Evolutionary conservation across 2,113 vertebrate genomes (phyloP).

Genomic region (Nothocercus julius): DNA sequence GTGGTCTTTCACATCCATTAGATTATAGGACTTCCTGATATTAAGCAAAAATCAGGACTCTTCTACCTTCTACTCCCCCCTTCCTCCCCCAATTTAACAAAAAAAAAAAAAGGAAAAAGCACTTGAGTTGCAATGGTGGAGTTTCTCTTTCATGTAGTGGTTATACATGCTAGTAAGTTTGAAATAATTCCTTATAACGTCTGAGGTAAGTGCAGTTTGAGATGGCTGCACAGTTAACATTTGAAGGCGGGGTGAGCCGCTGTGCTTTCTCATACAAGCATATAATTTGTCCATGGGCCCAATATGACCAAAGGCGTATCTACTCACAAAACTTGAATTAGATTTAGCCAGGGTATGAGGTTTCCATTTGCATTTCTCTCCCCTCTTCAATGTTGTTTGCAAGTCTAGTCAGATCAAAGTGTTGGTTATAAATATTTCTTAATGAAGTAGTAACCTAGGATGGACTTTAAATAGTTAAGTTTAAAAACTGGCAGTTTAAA

Average conservation of each 20-base stretch:
- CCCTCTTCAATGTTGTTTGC: rapidly evolving
- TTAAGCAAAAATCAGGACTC: neutral
- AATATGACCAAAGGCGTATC: neutral
- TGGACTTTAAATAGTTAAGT: neutral
- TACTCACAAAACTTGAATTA: neutral
- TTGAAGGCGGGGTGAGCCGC: neutral
- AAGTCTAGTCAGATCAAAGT: neutral
- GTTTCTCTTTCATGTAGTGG: neutral
- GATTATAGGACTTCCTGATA: neutral
- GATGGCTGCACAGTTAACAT: neutral
- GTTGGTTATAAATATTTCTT: neutral
- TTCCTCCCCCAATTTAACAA: too few relatives aligned
- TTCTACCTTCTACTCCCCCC: too few relatives aligned
- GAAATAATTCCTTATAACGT: neutral
- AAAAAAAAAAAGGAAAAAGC: too few relatives aligned
- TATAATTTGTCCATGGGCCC: neutral
- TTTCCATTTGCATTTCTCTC: neutral
- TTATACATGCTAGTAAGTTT: neutral
- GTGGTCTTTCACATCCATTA: neutral
- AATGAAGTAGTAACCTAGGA: neutral
- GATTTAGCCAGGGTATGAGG: neutral
- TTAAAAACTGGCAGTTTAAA: neutral
- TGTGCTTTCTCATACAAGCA: neutral
- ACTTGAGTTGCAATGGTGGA: neutral
- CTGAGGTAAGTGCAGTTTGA: neutral